These are phyloP conservation scores for Gymnarchus niloticus DNA, from an alignment of 2,113 vertebrate genomes.

Conservation along the genomic window DNA sequence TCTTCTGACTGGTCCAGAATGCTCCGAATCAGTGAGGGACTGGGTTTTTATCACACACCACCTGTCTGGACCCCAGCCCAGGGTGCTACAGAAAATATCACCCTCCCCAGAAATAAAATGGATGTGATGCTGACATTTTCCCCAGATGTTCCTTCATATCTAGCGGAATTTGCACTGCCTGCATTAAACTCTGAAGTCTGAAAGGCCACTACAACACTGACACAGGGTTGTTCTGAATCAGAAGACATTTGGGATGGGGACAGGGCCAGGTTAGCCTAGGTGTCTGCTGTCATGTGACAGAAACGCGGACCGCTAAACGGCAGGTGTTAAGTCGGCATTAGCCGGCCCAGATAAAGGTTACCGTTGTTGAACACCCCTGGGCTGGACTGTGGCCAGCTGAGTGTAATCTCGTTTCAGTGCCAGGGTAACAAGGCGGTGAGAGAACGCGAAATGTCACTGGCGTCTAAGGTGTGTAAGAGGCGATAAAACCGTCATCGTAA, in stretches of 20 bases:
- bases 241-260: no score
- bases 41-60: no score
- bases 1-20: not conserved
- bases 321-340: conserved; percentile 17
- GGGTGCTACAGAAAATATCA: no score
- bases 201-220: no score
- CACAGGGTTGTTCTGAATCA: no score
- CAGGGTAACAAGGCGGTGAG: conserved; percentile 24
- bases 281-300: not conserved
- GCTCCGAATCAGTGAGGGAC: not conserved
- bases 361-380: conserved; percentile 23
- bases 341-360: conserved; percentile 29
- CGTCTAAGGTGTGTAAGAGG: conserved; percentile 39
- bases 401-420: conserved; percentile 30
- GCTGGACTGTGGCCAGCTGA: conserved; percentile 17
- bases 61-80: not conserved
- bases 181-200: no score
- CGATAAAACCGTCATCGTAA: conserved; percentile 47
- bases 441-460: conserved; percentile 38
- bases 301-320: not conserved
- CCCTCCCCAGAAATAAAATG: no score
- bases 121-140: not conserved
- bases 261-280: not conserved
- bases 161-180: no score
- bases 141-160: no score